Conservation (phyloP, 1,140 invertebrate genomes). For the Thereuonema tuberculata region DNA sequence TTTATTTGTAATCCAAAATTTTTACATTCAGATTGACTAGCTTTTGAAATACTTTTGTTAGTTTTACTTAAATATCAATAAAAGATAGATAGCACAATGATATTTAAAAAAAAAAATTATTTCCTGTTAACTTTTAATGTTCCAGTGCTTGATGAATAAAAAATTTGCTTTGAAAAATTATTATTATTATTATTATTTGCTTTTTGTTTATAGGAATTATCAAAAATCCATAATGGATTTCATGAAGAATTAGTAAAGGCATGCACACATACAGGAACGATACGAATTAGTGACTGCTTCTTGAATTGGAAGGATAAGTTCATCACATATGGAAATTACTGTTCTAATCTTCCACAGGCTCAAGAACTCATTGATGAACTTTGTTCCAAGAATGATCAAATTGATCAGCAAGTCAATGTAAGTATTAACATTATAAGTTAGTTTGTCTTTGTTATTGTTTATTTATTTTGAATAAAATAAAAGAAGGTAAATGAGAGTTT, state of each 20-base stretch:
- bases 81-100: too few species aligned
- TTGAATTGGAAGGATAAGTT: constrained; percentile 78
- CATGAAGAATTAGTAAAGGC: constrained; percentile 62
- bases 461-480: not conserved
- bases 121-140: too few species aligned
- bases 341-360: constrained; percentile 72
- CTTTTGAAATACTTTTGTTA: too few species aligned
- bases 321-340: constrained; percentile 89
- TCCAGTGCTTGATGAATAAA: too few species aligned
- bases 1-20: too few species aligned
- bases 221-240: constrained; percentile 71
- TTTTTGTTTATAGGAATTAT: constrained; percentile 49
- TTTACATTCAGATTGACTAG: too few species aligned
- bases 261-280: constrained; percentile 27
- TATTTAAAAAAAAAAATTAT: too few species aligned
- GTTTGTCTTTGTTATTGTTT: constrained; percentile 1
- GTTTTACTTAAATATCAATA: too few species aligned
- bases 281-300: constrained; percentile 53
- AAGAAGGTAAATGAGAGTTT: too few species aligned
- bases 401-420: constrained; percentile 42
- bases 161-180: too few species aligned
- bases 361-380: constrained; percentile 61
- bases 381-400: constrained; percentile 44
- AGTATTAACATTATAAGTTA: too few species aligned
- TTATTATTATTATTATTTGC: not conserved